These are phyloP conservation scores for Musca domestica DNA, from an alignment of 1,140 invertebrate genomes.

Conservation along the genomic window DNA sequence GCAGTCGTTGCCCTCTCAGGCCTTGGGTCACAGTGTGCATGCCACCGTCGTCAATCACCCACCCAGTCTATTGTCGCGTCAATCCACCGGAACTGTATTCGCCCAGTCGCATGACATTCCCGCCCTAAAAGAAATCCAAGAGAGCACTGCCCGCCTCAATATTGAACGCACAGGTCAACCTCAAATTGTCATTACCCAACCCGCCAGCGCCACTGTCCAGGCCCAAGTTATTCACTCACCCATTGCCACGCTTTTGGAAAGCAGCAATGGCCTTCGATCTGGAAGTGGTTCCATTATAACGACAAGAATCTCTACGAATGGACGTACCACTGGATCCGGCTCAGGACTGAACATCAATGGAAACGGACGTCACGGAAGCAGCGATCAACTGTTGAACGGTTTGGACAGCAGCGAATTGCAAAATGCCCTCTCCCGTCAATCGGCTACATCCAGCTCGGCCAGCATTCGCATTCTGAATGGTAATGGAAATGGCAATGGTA, in stretches of 20 bases:
- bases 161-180: slow-evolving; percentile 41
- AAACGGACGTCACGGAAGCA: slow-evolving; percentile 13
- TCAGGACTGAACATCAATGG: slow-evolving; percentile 2
- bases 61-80: slow-evolving; percentile 40
- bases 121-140: slow-evolving; percentile 38
- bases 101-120: slow-evolving; percentile 37
- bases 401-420: slow-evolving; percentile 28
- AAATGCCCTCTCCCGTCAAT: slow-evolving; percentile 13
- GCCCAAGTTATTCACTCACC: slow-evolving; percentile 46
- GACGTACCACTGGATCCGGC: slow-evolving; percentile 16
- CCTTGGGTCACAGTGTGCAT: slow-evolving; percentile 41
- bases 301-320: slow-evolving; percentile 38
- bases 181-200: slow-evolving; percentile 40
- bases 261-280: slow-evolving; percentile 27
- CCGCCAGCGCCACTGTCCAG: slow-evolving; percentile 47
- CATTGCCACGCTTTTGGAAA: slow-evolving; percentile 24
- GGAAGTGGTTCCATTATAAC: slow-evolving; percentile 32
- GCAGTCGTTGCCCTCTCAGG: slow-evolving; percentile 31
- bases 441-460: neutral
- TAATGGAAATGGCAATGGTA: slow-evolving; percentile 24
- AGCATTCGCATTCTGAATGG: slow-evolving; percentile 26
- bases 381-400: slow-evolving; percentile 31
- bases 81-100: slow-evolving; percentile 30
- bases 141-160: slow-evolving; percentile 31
- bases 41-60: slow-evolving; percentile 46